Evolutionary conservation across 2,888 invertebrate species (phyloP), one percentile per base, ranked within the genome.

Genomic region (Tuta absoluta): DNA sequence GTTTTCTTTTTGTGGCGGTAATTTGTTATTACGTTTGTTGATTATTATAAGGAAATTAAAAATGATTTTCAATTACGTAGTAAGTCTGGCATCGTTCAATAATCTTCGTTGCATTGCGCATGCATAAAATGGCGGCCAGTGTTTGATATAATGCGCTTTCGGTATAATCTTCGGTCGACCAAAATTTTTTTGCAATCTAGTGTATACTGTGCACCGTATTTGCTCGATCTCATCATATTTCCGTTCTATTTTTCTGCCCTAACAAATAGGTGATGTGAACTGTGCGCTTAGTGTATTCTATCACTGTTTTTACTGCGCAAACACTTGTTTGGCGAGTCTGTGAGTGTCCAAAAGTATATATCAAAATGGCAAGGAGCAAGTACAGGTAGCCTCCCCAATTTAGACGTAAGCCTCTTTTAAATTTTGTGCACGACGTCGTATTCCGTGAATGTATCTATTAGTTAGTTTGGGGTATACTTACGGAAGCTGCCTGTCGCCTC

Each of bases 1-100:
- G 73, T 74, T 81, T 80, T 79, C 71, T 73, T 71, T 75, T 72
- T 71, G 78, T 86, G 84, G 82, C 84, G 84, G 82, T 85, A 81
- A 78, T 81, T 83, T 81, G 72, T 75, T 78, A 68, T 63, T 72
- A 71, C 64, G 66, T 66, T 66, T 70, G 65, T 70, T 69, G 28
- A 17, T 64, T 37, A 24, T 53, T 63, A 38, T 10, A 0, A 41
- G 38, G 21, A 51, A 63, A 45, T 57, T 33, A 2, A 14, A 1
- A 23, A 12, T 53, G 24, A 48, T 28, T 57, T n/a, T 53, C 23
- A 53, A 12, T 53, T 23, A 23, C 23, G 3, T 23, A 23, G 2
- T 10, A 11, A n/a, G 33, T 33, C 10, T 17, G 23, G n/a, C 37
- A 57, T 17, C 37, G 57, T 57, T 33, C 33, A 17, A 33, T 57